Base-by-base conservation (phyloP, 92 coral and sea anemone species). In the Porites divaricata region DNA sequence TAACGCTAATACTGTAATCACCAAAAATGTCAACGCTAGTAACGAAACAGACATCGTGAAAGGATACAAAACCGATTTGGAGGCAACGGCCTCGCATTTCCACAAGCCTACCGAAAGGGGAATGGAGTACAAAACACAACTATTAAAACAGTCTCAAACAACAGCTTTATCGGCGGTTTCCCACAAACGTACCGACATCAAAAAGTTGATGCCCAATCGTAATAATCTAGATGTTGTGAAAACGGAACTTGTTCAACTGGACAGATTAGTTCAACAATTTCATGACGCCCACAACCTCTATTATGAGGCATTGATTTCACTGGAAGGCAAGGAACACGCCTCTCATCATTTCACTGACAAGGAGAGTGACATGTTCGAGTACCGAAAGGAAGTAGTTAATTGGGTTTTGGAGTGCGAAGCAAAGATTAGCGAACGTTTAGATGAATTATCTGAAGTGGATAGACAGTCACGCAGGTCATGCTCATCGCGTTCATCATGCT, bases 161-260 rank as follows among this genome's bases (percentile, higher is more conserved):
- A 73, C 49, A 57, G 77, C 77, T 41, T 73, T 73, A 50, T n/a
- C 77, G 62, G 63, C 77, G 63, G 77, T 73, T 73, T 73, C 77
- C 77, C 63, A 63, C 77, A 73, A 73, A 73, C 77, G 63, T 17
- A 73, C 77, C 63, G 77, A 73, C 62, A 73, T 73, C 16, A 52
- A 50, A 35, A 73, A 73, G 26, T 50, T 73, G 48, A 73, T 73
- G 77, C n/a, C 45, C 26, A 63, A 73, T 41, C 77, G 63, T 17
- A 73, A 63, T 4, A 73, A 73, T 56, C 15, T 73, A 4, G 77
- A 73, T 50, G 63, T 73, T 56, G 63, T 73, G 14, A 73, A 73
- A 72, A 26, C 57, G 6, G 58, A 28, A 72, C 76, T 72, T 24
- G 28, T 13, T 41, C 22, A 41, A 14, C 48, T 73, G 62, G 77